Evolutionary conservation across 2,888 invertebrate genomes (phyloP).

Genomic region (Maniola hyperantus): DNA sequence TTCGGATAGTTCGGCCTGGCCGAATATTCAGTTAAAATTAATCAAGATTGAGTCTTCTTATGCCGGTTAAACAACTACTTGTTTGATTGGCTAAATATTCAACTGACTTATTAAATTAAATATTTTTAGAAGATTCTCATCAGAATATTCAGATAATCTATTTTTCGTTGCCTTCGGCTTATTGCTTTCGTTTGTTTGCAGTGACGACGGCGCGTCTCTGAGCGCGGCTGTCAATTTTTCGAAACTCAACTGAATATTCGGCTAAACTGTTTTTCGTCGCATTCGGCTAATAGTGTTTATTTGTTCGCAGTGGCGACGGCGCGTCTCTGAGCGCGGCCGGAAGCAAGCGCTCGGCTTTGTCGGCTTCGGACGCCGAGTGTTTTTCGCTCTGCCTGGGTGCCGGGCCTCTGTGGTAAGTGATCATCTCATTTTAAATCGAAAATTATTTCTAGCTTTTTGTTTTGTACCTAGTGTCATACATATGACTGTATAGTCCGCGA

Average conservation of each 20-base stretch:
- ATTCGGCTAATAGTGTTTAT: not conserved
- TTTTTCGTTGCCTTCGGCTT: too few relatives aligned
- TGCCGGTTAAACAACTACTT: too few relatives aligned
- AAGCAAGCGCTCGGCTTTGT: slow-evolving; percentile 86
- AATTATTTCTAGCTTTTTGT: too few relatives aligned
- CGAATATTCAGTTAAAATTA: too few relatives aligned
- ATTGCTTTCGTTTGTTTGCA: too few relatives aligned
- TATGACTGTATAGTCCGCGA: too few relatives aligned
- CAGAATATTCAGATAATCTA: too few relatives aligned
- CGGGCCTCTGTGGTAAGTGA: slow-evolving; percentile 96
- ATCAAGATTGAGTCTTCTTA: too few relatives aligned
- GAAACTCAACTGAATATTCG: not conserved
- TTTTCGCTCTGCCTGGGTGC: slow-evolving; percentile 96
- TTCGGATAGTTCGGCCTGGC: too few relatives aligned
- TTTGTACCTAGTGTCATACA: not conserved
- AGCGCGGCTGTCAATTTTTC: not conserved
- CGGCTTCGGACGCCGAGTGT: slow-evolving; percentile 88
- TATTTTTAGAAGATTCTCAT: too few relatives aligned
- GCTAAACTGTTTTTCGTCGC: not conserved
- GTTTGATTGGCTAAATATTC: not conserved
- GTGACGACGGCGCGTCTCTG: too few relatives aligned
- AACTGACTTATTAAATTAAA: too few relatives aligned
- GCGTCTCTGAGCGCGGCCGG: slow-evolving; percentile 73
- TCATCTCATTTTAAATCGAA: not conserved
- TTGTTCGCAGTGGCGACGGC: slow-evolving; percentile 63